phyloP scores from a whole-genome alignment of 2,113 vertebrate genomes.

The Oenanthe melanoleuca region DNA sequence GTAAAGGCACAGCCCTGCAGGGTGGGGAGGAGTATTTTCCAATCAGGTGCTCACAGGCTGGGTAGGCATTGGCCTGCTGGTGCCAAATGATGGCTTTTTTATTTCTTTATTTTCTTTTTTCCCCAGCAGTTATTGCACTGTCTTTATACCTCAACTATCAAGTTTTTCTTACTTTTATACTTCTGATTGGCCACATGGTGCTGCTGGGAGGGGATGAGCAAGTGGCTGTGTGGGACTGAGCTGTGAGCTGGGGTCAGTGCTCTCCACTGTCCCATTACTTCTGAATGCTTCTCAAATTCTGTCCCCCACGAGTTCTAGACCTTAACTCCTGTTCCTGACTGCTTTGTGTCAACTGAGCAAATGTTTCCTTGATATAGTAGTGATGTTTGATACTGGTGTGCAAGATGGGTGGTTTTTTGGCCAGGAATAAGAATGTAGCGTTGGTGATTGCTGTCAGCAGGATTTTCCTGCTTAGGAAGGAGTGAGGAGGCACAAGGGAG shows the following conservation, averaged over 20 bases:
- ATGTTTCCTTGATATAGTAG: not conserved
- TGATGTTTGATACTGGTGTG: not conserved
- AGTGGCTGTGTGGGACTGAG: not conserved
- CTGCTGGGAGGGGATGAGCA: not conserved
- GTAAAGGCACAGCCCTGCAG: no score
- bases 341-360: not conserved
- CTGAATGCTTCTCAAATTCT: not conserved
- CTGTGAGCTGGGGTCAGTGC: not conserved
- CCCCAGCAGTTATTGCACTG: not conserved
- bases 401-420: not conserved
- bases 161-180: not conserved
- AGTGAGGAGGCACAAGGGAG: accelerated
- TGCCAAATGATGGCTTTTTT: not conserved
- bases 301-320: not conserved
- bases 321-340: not conserved
- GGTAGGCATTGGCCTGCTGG: not conserved
- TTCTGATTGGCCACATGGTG: accelerated
- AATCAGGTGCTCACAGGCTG: not conserved
- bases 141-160: not conserved
- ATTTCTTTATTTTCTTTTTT: not conserved
- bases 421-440: accelerated
- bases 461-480: not conserved
- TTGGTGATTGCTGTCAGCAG: not conserved
- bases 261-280: not conserved
- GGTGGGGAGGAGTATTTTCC: not conserved